Evolutionary conservation across 2,797 vertebrate species (phyloP), one percentile per base, ranked within the genome.

Genomic region (Rallus crepitans): DNA sequence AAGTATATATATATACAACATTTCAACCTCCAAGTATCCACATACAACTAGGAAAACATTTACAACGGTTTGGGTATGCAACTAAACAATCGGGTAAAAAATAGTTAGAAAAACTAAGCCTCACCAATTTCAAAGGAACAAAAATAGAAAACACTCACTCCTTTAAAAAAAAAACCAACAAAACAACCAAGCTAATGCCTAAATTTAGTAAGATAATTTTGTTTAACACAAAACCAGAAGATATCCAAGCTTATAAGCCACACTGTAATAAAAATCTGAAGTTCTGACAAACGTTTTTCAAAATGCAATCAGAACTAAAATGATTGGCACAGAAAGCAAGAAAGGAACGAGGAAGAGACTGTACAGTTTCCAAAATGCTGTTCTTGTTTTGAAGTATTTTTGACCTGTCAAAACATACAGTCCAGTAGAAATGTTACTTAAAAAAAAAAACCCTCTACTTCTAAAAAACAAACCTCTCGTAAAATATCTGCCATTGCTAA

Each of bases 321-420:
- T 92, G 94, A 97, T 94, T 98, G 97, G 97, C 98, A 98, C 97
- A 97, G 77, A 97, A 96, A 95, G 94, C 82, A 95, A 88, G 96
- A 87, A 91, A 55, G 77, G 68, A 96, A 97, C 82, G 72, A 95
- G 60, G 88, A 25, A 40, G 96, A 94, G 70, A 89, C 94, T 93
- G 70, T 84, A 95, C 89, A 95, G 75, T 82, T 95, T 94, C 78
- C 66, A 89, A 94, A 92, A 94, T n/a, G 42, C 50, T 93, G 47
- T 71, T 93, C 45, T 92, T 91, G 89, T 71, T 96, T 81, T 86
- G 69, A 94, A 80, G 45, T 76, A 95, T 88, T 95, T 92, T 94
- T 92, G 77, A 96, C 92, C 87, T 92, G 90, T 78, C 95, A 97
- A 97, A 88, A 89, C 19, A 28, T 55, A 87, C 12, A 96, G 89